Evolutionary conservation across 2,888 invertebrate species (phyloP).

Genomic region (Hydrotaea diabolus): DNA sequence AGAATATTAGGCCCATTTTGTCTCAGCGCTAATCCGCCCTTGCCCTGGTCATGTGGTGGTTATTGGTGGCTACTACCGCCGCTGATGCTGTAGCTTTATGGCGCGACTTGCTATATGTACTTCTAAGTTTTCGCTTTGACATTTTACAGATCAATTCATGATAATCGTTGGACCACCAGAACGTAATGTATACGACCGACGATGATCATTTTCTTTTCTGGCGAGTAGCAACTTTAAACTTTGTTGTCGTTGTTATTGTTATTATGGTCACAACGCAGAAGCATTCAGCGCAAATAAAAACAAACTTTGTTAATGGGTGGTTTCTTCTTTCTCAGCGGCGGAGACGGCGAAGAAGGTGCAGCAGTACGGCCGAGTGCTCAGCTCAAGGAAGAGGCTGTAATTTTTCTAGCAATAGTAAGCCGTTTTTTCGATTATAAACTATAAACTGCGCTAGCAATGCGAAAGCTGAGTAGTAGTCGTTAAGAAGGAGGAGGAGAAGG

Average conservation of each 20-base stretch:
- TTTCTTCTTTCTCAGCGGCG: slow-evolving; percentile 17
- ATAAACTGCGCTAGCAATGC: neutral
- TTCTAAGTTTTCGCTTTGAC: slow-evolving; percentile 74
- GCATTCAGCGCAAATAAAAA: neutral
- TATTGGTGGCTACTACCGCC: slow-evolving; percentile 41
- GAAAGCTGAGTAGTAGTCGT: neutral
- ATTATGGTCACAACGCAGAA: slow-evolving; percentile 55
- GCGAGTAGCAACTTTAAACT: slow-evolving; percentile 49
- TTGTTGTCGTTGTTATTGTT: slow-evolving; percentile 60
- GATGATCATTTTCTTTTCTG: slow-evolving; percentile 29
- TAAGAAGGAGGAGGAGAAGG: no score
- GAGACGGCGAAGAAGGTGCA: slow-evolving; percentile 14
- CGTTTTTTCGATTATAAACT: neutral
- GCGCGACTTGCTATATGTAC: slow-evolving; percentile 47
- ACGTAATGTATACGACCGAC: slow-evolving; percentile 62
- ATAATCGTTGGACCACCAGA: slow-evolving; percentile 77
- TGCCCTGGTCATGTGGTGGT: neutral
- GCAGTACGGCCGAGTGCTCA: neutral
- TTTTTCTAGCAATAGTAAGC: slow-evolving; percentile 35
- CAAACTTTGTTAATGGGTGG: slow-evolving; percentile 59
- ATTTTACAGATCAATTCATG: slow-evolving; percentile 79
- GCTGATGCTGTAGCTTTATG: slow-evolving; percentile 21
- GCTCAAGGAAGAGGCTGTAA: slow-evolving; percentile 43
- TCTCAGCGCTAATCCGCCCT: no score
- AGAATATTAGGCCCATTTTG: no score